phyloP scores from a whole-genome alignment of 2,113 vertebrate species.

The Lathamus discolor region DNA sequence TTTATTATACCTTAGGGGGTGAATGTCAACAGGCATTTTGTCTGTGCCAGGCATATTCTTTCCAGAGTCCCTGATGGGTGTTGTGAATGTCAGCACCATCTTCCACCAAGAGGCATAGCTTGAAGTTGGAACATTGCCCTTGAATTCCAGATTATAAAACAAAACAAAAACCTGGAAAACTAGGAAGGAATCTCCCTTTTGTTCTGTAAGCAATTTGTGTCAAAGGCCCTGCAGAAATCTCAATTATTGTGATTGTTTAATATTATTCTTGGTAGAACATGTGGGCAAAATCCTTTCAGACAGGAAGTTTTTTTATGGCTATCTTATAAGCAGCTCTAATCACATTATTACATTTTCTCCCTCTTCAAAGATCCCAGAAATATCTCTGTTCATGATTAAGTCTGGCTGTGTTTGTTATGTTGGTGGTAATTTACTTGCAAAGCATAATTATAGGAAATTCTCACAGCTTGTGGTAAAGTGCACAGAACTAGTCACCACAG shows the following conservation, averaged over 20 bases:
- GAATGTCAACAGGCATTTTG: not conserved
- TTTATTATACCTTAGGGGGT: not conserved
- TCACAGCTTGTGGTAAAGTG: not conserved
- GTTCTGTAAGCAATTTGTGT: not conserved
- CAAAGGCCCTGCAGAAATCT: not conserved
- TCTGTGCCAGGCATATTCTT: not conserved
- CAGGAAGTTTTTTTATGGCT: not conserved
- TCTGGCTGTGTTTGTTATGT: not conserved
- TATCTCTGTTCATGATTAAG: not conserved
- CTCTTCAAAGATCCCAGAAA: constrained; percentile 6
- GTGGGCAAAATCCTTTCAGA: not conserved
- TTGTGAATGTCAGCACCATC: not conserved
- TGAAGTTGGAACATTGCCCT: not conserved
- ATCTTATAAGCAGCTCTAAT: not conserved
- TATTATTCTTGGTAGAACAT: constrained; percentile 1
- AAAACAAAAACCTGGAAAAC: not conserved
- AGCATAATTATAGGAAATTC: not conserved
- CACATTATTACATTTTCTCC: not conserved
- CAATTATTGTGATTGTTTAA: not conserved
- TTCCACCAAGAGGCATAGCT: not conserved
- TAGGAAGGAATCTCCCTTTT: not conserved
- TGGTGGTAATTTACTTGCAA: not conserved
- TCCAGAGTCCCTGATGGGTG: not conserved
- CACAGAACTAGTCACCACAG: not conserved
- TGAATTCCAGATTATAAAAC: not conserved